Conservation (phyloP, 2,888 invertebrate species). For the Trachelus iudaicus region DNA sequence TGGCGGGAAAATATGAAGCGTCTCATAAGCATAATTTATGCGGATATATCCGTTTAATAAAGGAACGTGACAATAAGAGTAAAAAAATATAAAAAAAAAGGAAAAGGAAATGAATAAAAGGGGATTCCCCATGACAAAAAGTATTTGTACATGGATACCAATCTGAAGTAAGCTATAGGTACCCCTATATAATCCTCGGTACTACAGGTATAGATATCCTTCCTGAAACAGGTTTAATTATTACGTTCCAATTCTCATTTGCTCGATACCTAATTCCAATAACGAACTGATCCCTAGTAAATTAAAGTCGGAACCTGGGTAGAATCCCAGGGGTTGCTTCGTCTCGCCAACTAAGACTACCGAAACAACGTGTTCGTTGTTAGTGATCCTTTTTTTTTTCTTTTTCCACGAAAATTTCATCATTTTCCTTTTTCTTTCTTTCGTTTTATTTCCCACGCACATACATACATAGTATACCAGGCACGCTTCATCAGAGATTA, state of each 20-base stretch:
- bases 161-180: not conserved
- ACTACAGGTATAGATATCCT: not conserved
- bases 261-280: not conserved
- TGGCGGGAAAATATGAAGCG: slow-evolving; percentile 45
- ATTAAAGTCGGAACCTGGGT: not conserved
- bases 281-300: not conserved
- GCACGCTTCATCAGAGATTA: not conserved
- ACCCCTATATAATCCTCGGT: not conserved
- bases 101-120: not conserved
- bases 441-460: not conserved
- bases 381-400: not conserved
- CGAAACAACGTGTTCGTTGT: not conserved
- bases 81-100: not conserved
- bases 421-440: not conserved
- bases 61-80: slow-evolving; percentile 18
- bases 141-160: not conserved
- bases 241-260: not conserved
- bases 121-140: not conserved
- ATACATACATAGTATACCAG: not conserved
- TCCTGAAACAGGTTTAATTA: not conserved
- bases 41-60: slow-evolving; percentile 43
- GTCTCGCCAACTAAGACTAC: not conserved
- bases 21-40: slow-evolving; percentile 51
- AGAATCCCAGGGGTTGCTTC: not conserved
- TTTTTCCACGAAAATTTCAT: not conserved